Base-by-base conservation (phyloP, 2,888 invertebrate genomes). In the Troides oblongomaculatus region DNA sequence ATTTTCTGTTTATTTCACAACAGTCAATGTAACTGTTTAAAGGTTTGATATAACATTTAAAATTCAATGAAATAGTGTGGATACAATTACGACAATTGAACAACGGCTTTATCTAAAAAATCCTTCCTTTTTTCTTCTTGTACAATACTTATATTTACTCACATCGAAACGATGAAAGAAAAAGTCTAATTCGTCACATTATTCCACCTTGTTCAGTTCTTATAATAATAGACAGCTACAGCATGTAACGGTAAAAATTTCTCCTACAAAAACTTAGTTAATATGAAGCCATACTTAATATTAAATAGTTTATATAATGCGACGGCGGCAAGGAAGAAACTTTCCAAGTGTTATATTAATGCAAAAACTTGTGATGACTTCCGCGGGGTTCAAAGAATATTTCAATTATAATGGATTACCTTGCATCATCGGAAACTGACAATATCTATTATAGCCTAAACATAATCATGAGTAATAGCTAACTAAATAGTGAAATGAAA, bases 301-400 rank as follows among this genome's bases (percentile, higher is more conserved):
- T 53, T n/a, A 53, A 46, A 53, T 53, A 53, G 6, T n/a, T 53
- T 53, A 53, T 53, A 53, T 53, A 53, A 53, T 18, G 53, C n/a
- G n/a, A 53, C 53, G 53, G 5, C 53, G 53, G 8, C n/a, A 53
- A n/a, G 53, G 53, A 53, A 53, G 53, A n/a, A 18, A 53, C n/a
- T n/a, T 53, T 53, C n/a, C 53, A 53, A n/a, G 53, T 53, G 53
- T 65, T 58, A 25, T 59, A 65, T 65, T 65, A 65, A 65, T 59
- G 57, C 39, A 57, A 64, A 58, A 64, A 65, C 25, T 23, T 65
- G 58, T 64, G 59, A 65, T 65, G 46, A 65, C 59, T 59, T 65
- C 58, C 59, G 65, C 46, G 57, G 46, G 39, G 3, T 18, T n/a
- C 18, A 43, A 50, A 65, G 46, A 58, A 65, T 65, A 46, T 65